Base-by-base conservation (phyloP, 2,797 vertebrate species). In the Oreortyx pictus region DNA sequence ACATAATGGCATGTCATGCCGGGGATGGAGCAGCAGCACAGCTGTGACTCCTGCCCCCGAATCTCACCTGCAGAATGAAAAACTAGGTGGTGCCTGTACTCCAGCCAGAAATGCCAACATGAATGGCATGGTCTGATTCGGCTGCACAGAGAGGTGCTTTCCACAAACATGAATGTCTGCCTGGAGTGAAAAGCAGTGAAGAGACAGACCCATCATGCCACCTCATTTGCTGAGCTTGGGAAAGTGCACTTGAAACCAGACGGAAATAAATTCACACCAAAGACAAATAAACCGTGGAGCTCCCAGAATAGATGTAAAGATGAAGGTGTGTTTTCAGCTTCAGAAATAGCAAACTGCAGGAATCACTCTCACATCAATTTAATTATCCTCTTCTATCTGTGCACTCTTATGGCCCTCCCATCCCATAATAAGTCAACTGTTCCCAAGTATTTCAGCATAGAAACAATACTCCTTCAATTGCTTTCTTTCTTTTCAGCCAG, bases 141-240 rank as follows among this genome's bases (percentile, higher is more conserved):
- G 35, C 41, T 37, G 33, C 35, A 8, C 7, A 27, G 57, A 67
- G 9, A 10, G 3, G 3, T 35, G 5, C 65, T 65, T 80, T 71
- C 67, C 5, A 4, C 60, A 82, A 83, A 62, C 7, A 11, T 35
- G 31, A 82, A 25, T 37, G 57, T 50, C 27, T 24, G 20, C 13
- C 56, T 52, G 19, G 8, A 44, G 43, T 2, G 0, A 0, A 0
- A 83, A 19, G 19, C 1, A 0, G 65, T 17, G 20, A 31, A 86
- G 46, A 90, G 77, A 14, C 49, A 78, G 73, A 57, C 14, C 5
- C 13, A 37, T 35, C 39, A 12, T n/a, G 43, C 31, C 35, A 71
- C 61, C 66, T 91, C 27, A 16, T 39, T 35, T 52, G 6, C 59
- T 78, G 39, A 22, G 17, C 59, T 56, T 91, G 49, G 80, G 46